Evolutionary conservation across 30 jellyfish, hydroid and myxozoan genomes (phyloP), one percentile per base, ranked within the genome.

Genomic region (Cassiopea xamachana): DNA sequence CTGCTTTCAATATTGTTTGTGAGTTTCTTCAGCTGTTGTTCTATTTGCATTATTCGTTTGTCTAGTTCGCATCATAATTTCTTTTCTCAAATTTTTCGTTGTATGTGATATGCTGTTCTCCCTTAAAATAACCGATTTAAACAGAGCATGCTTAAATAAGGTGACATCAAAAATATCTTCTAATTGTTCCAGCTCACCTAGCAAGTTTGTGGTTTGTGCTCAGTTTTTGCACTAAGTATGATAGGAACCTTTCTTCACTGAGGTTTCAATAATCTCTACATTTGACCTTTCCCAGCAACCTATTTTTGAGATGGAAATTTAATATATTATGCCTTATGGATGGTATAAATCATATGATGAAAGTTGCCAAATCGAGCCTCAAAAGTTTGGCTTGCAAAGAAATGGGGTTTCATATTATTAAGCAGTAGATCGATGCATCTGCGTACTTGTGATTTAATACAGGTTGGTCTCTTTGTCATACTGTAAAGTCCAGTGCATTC

Each of bases 401-500:
- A 68, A 16, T 5, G 12, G 47, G 0, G 43, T 51, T n/a, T 77
- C 2, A 10, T 77, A 10, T 77, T 77, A 7, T 72, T 48, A 7
- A 77, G 86, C 1, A 79, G 39, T 27, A 27, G 0, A 27, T 27
- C 39, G 39, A 27, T 27, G 39, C 39, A 27, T 27, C 39, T 27
- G 16, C 87, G 76, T 48, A 13, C 55, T 14, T 8, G 51, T 1
- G 87, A 48, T 79, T 79, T 79, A 16, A 79, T 48, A 60, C 87
- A 79, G 9, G 87, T 79, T 15, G 87, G 75, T 8, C 58, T 55
- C 44, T 79, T 79, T 47, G 44, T 55, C 50, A 79, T n/a, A 48
- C 87, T 47, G 74, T 50, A 49, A 47, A 79, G 87, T 9, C 55
- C 55, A 19, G 50, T 48, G n/a, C n/a, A 0, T 46, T 79, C 87